Conservation (phyloP, 2,888 invertebrate genomes). For the Mythimna ferrago region DNA sequence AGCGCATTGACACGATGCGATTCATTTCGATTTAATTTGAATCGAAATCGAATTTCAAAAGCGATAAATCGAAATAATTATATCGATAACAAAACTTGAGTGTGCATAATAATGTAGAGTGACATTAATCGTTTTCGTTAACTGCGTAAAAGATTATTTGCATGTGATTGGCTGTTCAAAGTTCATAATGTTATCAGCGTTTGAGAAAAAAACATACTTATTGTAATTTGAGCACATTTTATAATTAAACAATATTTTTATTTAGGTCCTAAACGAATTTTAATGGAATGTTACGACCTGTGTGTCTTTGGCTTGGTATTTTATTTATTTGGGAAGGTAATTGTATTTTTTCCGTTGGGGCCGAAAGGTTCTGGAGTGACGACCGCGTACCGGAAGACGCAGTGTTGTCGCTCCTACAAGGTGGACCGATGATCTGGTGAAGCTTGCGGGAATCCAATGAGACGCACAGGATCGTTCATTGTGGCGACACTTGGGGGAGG, state of each 20-base stretch:
- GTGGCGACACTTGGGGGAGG: too few relatives aligned
- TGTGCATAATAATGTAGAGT: slow-evolving; percentile 31
- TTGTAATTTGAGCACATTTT: slow-evolving; percentile 27
- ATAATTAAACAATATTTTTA: background rate
- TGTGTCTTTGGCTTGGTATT: too few relatives aligned
- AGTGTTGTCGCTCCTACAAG: too few relatives aligned
- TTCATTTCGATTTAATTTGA: background rate
- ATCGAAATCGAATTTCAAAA: slow-evolving; percentile 7
- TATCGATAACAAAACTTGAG: slow-evolving; percentile 1
- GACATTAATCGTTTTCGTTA: slow-evolving; percentile 37
- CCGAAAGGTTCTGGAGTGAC: too few relatives aligned
- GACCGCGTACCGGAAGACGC: too few relatives aligned
- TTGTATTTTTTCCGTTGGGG: too few relatives aligned
- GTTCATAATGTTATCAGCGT: slow-evolving; percentile 48
- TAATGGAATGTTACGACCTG: too few relatives aligned
- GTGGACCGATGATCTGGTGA: too few relatives aligned
- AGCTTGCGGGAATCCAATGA: too few relatives aligned
- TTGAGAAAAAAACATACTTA: slow-evolving; percentile 21
- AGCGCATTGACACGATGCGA: background rate
- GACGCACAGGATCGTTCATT: too few relatives aligned
- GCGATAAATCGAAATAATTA: background rate
- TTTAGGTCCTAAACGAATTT: background rate
- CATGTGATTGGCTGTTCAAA: slow-evolving; percentile 43
- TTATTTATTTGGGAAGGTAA: too few relatives aligned
- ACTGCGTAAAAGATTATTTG: slow-evolving; percentile 53